Percentiles rank a stretch among this genome's conserved stretches.
Conservation (phyloP, 2,797 vertebrate species). For the Dicrostonyx torquatus region DNA sequence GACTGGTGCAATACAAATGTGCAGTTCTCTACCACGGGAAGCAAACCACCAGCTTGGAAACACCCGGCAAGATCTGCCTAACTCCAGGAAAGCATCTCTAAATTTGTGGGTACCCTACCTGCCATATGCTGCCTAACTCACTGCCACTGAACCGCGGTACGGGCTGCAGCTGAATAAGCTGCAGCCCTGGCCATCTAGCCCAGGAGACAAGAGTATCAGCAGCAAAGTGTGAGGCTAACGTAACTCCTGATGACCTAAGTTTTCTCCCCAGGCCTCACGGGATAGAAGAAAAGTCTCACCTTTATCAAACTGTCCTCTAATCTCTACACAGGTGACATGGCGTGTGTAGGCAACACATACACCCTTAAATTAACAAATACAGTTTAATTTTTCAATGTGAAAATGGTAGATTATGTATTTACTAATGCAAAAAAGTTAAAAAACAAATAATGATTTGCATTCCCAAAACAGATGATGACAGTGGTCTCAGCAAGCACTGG, state of each 20-base stretch:
- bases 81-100: neutral
- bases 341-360: neutral
- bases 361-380: neutral
- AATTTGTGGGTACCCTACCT: neutral
- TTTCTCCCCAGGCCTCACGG: neutral
- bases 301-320: neutral
- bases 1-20: neutral
- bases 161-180: neutral
- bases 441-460: neutral
- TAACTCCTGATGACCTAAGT: neutral
- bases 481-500: neutral
- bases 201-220: neutral
- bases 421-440: neutral
- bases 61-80: neutral
- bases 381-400: neutral
- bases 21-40: neutral
- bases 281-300: neutral
- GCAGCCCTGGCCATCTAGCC: neutral
- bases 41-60: neutral
- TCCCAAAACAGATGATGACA: neutral
- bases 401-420: neutral
- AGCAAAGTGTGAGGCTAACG: neutral
- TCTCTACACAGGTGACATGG: neutral
- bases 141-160: neutral
- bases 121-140: neutral